Evolutionary conservation across 2,113 vertebrate species (phyloP), one percentile per base, ranked within the genome.

Genomic region (Corynorhinus townsendii): DNA sequence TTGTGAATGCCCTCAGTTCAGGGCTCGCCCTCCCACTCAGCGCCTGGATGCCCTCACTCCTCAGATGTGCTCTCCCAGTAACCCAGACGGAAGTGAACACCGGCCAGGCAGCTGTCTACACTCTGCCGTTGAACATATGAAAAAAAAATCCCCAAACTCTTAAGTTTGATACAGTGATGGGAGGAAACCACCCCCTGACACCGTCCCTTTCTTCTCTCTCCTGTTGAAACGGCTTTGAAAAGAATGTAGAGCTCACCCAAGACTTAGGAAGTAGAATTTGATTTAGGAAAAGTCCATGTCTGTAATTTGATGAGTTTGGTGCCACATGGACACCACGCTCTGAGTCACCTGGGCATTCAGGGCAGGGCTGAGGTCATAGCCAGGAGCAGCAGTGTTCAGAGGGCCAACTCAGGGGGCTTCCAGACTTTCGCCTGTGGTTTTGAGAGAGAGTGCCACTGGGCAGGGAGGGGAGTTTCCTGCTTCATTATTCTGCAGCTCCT

Each of bases 1-100:
- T 62, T 0, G 4, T 1, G 22, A 9, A 30, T 15, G 14, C 30
- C 16, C 16, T 12, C 22, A 0, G 4, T 4, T 56, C 47, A 8
- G 49, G 22, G 10, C 71, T 85, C 0, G 1, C 1, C 38, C 11
- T 38, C 26, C 9, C 43, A 5, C 20, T 7, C 20, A 8, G 33
- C 22, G 2, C 15, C 73, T 11, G 56, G 35, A 47, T 7, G 7
- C 5, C 56, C 24, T 33, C 12, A 11, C 26, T 38, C 86, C 85
- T 43, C n/a, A 45, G 33, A 16, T 0, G 6, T 5, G 38, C 19
- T 17, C 33, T 79, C 47, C 79, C 38, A 49, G 0, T 17, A 20
- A 30, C 40, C 33, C 64, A 40, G 93, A 19, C 22, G 11, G 45
- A 49, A 38, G 19, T 11, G 6, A 83, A 59, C 11, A 22, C 22